Evolutionary conservation across 2,888 invertebrate species (phyloP).

Genomic region (Metallyticus violacea): DNA sequence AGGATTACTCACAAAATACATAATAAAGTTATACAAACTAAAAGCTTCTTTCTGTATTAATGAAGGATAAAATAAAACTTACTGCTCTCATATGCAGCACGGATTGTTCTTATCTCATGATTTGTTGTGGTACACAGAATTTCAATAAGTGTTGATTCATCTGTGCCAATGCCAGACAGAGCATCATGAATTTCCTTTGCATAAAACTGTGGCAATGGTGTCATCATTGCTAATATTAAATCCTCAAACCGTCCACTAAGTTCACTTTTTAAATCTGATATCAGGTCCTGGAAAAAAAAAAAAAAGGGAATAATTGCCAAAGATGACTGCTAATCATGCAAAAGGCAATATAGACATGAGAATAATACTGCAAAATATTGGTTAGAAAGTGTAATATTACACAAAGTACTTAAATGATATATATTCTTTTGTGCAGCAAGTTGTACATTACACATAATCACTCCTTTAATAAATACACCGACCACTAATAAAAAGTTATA

Average conservation of each 20-base stretch:
- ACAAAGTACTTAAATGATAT: too few species aligned
- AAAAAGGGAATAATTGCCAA: neutral
- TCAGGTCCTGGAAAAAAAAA: slow-evolving; percentile 47
- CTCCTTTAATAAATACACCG: too few species aligned
- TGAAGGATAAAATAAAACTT: slow-evolving; percentile 45
- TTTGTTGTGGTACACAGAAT: slow-evolving; percentile 86
- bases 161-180: slow-evolving; percentile 78
- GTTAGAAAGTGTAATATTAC: neutral
- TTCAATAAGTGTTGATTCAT: slow-evolving; percentile 83
- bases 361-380: neutral
- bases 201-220: slow-evolving; percentile 79
- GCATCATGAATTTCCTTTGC: slow-evolving; percentile 82
- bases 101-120: slow-evolving; percentile 75
- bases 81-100: slow-evolving; percentile 74
- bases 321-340: neutral
- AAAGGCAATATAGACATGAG: too few species aligned
- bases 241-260: slow-evolving; percentile 86
- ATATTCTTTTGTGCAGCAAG: too few species aligned
- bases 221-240: slow-evolving; percentile 77
- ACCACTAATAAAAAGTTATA: too few species aligned
- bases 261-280: slow-evolving; percentile 84
- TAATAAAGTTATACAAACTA: too few species aligned
- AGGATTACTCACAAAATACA: too few species aligned
- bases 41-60: neutral
- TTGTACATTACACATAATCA: too few species aligned